These are phyloP conservation scores for Trachelipus rathkii DNA, from an alignment of 1,140 invertebrate genomes.

Conservation along the genomic window DNA sequence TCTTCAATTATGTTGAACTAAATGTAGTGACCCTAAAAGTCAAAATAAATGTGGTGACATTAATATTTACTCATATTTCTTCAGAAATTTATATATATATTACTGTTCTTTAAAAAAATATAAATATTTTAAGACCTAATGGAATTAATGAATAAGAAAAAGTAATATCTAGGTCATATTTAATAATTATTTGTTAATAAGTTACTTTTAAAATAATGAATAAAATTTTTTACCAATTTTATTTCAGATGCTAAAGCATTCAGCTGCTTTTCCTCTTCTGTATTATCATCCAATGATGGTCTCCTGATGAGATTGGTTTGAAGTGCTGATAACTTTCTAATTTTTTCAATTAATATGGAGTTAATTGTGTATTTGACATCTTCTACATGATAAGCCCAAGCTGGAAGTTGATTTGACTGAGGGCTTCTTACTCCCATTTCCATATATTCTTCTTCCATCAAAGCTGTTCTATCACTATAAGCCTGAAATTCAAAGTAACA, in stretches of 20 bases:
- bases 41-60: too few relatives aligned
- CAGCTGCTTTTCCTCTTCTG: slow-evolving; percentile 72
- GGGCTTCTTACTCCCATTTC: slow-evolving; percentile 30
- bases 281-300: slow-evolving; percentile 84
- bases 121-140: too few relatives aligned
- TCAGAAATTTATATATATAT: too few relatives aligned
- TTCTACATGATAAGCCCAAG: slow-evolving; percentile 78
- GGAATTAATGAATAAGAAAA: too few relatives aligned
- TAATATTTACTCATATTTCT: too few relatives aligned
- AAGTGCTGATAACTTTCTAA: slow-evolving; percentile 69
- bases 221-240: slow-evolving; percentile 59
- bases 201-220: too few relatives aligned
- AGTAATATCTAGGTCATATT: too few relatives aligned
- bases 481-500: too few relatives aligned
- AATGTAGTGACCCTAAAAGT: too few relatives aligned
- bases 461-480: slow-evolving; percentile 44
- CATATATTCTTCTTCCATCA: slow-evolving; percentile 41
- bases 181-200: too few relatives aligned
- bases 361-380: slow-evolving; percentile 78
- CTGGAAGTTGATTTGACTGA: slow-evolving; percentile 60
- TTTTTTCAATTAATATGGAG: slow-evolving; percentile 66
- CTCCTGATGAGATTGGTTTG: slow-evolving; percentile 72
- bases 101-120: too few relatives aligned
- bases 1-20: too few relatives aligned
- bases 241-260: slow-evolving; percentile 80